These are phyloP conservation scores for Antheraea mylitta DNA, from an alignment of 1,140 invertebrate genomes.

Conservation along the genomic window DNA sequence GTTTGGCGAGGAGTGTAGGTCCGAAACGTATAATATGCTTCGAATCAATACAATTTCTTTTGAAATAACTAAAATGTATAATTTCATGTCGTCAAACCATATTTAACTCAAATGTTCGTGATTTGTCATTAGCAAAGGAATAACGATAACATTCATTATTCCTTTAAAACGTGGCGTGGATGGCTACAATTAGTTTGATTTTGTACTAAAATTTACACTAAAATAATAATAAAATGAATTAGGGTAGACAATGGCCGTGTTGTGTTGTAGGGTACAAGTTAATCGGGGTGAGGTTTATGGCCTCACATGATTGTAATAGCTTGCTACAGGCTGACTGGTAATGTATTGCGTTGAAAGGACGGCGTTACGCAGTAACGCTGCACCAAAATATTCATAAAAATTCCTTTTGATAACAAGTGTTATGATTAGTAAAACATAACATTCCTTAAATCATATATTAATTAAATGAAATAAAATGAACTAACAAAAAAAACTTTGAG, in stretches of 20 bases:
- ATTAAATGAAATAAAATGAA: too few species aligned
- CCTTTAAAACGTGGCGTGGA: conserved; percentile 22
- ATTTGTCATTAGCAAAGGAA: neutral
- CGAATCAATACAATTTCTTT: neutral
- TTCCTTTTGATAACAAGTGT: too few species aligned
- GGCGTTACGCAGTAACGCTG: conserved; percentile 18
- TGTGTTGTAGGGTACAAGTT: conserved; percentile 36
- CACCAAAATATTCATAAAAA: neutral
- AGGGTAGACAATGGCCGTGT: conserved; percentile 32
- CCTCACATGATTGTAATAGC: conserved; percentile 46
- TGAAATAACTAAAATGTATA: neutral
- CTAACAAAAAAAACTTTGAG: too few species aligned
- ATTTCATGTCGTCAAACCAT: neutral
- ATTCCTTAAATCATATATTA: too few species aligned
- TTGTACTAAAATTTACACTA: conserved; percentile 47
- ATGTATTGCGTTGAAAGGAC: conserved; percentile 37
- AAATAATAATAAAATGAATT: conserved; percentile 35
- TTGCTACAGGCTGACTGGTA: conserved; percentile 41
- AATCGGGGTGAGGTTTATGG: conserved; percentile 46
- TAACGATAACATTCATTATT: neutral
- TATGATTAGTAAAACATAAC: too few species aligned
- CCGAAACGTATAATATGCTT: too few species aligned
- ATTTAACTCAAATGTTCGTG: neutral
- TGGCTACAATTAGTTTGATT: conserved; percentile 39
- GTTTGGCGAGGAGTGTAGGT: too few species aligned